Percentiles rank a stretch among this genome's conserved stretches.
Conservation (phyloP, 2,797 vertebrate species). For the Halcyon chelicuti region DNA sequence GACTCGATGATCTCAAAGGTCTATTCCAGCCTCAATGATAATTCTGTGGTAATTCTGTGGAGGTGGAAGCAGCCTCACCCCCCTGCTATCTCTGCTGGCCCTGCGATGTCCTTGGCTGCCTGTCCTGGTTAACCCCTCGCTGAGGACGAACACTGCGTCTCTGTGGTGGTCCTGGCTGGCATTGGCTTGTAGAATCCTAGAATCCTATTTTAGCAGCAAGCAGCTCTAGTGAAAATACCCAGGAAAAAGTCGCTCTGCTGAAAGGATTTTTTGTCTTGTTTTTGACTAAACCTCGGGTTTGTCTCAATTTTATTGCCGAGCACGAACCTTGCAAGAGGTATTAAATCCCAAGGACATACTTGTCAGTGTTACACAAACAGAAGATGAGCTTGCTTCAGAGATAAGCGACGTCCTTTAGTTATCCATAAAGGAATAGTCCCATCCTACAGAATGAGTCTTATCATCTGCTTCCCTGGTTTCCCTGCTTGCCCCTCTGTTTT, state of each 20-base stretch:
- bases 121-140: background rate
- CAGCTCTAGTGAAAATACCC: background rate
- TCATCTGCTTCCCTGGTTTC: background rate
- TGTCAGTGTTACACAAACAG: background rate
- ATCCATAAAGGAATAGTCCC: background rate
- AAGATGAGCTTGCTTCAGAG: background rate
- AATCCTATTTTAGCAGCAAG: background rate
- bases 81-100: background rate
- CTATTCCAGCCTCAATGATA: too few species aligned
- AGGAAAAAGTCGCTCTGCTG: accelerated
- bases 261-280: background rate
- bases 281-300: background rate
- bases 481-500: background rate
- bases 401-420: background rate
- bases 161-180: background rate
- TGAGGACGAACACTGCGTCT: background rate
- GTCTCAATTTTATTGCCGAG: background rate
- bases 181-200: background rate
- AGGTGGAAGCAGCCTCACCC: background rate
- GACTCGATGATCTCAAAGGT: too few species aligned
- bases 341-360: background rate
- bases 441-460: background rate
- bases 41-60: too few species aligned
- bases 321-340: background rate
- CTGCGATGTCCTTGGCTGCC: background rate